phyloP scores from a whole-genome alignment of 2,888 invertebrate species.

The Synanthedon tipuliformis region DNA sequence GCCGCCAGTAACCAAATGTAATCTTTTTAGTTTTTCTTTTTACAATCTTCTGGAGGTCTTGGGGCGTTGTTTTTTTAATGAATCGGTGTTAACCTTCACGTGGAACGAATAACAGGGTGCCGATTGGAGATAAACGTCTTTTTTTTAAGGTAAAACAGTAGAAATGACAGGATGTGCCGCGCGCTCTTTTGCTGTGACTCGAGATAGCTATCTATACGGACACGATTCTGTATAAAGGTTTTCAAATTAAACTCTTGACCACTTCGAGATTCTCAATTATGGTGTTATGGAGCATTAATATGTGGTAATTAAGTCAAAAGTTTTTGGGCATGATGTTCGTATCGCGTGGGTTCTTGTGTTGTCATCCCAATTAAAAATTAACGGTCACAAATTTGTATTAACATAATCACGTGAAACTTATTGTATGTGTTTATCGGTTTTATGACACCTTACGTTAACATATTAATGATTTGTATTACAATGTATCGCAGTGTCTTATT shows the following conservation, averaged over 20 bases:
- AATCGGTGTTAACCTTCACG: conserved; percentile 69
- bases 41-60: conserved; percentile 68
- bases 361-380: background rate
- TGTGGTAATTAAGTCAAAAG: background rate
- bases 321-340: background rate
- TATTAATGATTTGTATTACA: too few species aligned
- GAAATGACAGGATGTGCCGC: conserved; percentile 54
- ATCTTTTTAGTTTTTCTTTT: conserved; percentile 56
- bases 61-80: conserved; percentile 59
- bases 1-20: conserved; percentile 63
- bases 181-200: conserved; percentile 36
- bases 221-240: conserved; percentile 24
- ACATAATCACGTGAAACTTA: background rate
- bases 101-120: conserved; percentile 67
- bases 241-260: background rate
- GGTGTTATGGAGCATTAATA: background rate
- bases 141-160: conserved; percentile 36
- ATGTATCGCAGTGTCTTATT: too few species aligned
- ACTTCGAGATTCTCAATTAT: background rate
- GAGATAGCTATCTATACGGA: conserved; percentile 36
- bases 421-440: background rate
- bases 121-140: conserved; percentile 62
- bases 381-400: background rate
- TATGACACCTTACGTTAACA: too few species aligned
- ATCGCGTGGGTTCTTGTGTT: background rate